phyloP scores from a whole-genome alignment of 2,797 vertebrate genomes.

The Cuculus canorus region DNA sequence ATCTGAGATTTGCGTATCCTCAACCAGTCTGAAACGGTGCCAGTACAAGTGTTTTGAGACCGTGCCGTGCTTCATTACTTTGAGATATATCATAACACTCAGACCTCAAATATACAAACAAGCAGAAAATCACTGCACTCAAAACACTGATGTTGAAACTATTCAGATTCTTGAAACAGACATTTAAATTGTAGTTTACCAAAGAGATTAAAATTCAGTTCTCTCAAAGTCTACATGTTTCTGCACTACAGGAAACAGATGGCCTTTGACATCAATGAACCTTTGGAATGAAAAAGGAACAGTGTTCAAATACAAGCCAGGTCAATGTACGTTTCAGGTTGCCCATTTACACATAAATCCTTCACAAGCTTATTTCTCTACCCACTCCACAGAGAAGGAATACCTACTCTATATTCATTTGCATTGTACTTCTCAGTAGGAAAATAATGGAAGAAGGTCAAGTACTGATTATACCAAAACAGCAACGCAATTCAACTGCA shows the following conservation, averaged over 20 bases:
- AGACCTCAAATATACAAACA: not conserved
- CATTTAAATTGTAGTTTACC: slow-evolving; percentile 44
- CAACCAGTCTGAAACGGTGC: not conserved
- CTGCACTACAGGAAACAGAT: slow-evolving; percentile 63
- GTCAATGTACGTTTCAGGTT: not conserved
- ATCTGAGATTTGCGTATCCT: not conserved
- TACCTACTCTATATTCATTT: not conserved
- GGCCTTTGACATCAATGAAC: slow-evolving; percentile 37
- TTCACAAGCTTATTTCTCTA: not conserved
- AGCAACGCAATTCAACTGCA: not conserved
- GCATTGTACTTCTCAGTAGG: not conserved
- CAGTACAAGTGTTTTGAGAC: not conserved
- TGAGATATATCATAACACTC: not conserved
- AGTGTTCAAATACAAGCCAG: slow-evolving; percentile 38
- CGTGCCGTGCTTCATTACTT: not conserved
- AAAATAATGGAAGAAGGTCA: not conserved
- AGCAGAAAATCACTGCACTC: not conserved
- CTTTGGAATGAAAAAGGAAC: slow-evolving; percentile 25
- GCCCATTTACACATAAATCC: slow-evolving; percentile 25
- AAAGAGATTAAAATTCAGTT: slow-evolving; percentile 68
- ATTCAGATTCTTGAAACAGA: slow-evolving; percentile 32
- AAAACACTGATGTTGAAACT: not conserved
- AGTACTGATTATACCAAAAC: not conserved
- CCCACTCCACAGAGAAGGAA: not conserved
- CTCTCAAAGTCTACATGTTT: slow-evolving; percentile 11